A percentile compares a stretch with the other conserved stretches of the same genome.
Conservation (phyloP, 2,888 invertebrate genomes). For the Lithodes maja region DNA sequence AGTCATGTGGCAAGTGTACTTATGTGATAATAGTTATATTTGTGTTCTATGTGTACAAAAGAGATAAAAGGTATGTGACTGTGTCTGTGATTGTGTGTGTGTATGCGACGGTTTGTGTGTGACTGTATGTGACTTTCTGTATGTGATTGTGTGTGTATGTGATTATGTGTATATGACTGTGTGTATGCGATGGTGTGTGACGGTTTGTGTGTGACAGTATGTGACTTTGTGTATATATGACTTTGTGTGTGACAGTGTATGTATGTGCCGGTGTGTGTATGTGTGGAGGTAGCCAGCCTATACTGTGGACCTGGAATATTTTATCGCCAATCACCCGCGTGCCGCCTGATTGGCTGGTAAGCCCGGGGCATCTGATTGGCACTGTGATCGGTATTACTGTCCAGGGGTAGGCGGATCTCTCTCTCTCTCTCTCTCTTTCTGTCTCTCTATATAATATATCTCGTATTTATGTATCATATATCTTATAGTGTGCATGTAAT, state of each 20-base stretch:
- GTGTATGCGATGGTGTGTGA: not conserved
- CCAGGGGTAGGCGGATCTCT: not conserved
- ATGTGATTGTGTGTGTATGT: not conserved
- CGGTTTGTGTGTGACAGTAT: not conserved
- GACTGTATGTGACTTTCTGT: not conserved
- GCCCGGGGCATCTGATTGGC: constrained; percentile 19
- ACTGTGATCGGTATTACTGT: constrained; percentile 20
- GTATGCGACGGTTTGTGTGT: not conserved
- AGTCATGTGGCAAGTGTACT: no score
- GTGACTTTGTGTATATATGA: not conserved
- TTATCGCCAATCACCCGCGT: not conserved
- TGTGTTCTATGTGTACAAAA: not conserved
- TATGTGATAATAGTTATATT: not conserved
- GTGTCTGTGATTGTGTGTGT: not conserved
- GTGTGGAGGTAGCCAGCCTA: not conserved
- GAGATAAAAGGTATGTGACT: not conserved
- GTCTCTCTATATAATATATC: not conserved
- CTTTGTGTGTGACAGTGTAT: constrained; percentile 7
- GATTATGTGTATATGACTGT: not conserved
- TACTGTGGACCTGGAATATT: not conserved
- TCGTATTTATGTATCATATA: not conserved
- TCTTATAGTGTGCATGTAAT: not conserved
- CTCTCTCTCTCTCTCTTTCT: not conserved
- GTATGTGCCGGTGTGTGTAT: constrained; percentile 16
- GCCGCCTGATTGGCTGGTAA: constrained; percentile 10